Base-by-base conservation (phyloP, 2,888 invertebrate genomes). In the Horisme vitalbata region DNA sequence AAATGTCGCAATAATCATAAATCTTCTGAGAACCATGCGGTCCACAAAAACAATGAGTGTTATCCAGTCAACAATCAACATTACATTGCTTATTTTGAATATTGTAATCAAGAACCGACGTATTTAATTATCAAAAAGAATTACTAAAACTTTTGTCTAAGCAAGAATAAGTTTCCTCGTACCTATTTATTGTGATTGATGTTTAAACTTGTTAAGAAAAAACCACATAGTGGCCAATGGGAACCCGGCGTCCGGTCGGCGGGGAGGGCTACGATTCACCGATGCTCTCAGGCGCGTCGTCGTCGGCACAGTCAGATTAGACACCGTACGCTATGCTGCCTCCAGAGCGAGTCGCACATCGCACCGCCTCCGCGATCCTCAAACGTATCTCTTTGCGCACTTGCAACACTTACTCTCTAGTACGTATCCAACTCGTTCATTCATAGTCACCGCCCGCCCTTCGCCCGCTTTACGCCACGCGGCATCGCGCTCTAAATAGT, bases 331-430 rank as follows among this genome's bases (percentile, higher is more conserved):
- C 76, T 65, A 89, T 90, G 90, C 75, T 89, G 79, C 88, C 89
- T 63, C 78, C 82, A 53, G 87, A 88, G 78, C 79, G 85, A 65
- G 67, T 75, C 65, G 79, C 77, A 56, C 80, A 79, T 56, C 83
- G 81, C 63, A 76, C 79, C 65, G 82, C 85, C 71, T 75, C 83
- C 70, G 85, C 86, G 69, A 77, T 90, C 66, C 74, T 89, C 70
- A 87, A 87, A 57, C 83, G 82, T 55, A 74, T 89, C 65, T 80
- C 88, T 41, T 64, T 83, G 63, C 82, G 81, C 61, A 72, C 84
- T 55, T 83, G 78, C 77, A 88, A 82, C 79, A 84, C 81, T 54
- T 89, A 88, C 65, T 86, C 88, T 56, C 79, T 90, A 59, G 90
- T 90, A 89, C 77, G 90, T 89, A 88, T 83, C 58, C 35, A n/a